A percentile compares a stretch with the other conserved stretches of the same genome.
phyloP scores from a whole-genome alignment of 2,113 vertebrate genomes.

The Galeopterus variegatus region DNA sequence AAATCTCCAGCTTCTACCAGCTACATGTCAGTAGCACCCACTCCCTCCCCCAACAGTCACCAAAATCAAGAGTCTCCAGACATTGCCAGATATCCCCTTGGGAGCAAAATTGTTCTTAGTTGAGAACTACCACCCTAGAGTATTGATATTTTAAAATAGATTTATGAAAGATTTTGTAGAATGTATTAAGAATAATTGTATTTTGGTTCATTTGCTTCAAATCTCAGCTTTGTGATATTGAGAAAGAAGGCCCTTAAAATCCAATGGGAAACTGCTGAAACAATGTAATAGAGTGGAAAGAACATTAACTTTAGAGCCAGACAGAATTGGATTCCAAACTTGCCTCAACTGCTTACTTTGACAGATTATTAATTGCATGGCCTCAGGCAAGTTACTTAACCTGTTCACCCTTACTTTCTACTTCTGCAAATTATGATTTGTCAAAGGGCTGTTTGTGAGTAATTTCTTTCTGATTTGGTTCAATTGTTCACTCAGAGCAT shows the following conservation, averaged over 20 bases:
- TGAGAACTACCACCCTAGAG: background rate
- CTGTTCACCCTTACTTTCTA: constrained; percentile 20
- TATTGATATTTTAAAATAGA: background rate
- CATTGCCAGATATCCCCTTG: background rate
- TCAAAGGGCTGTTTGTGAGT: constrained; percentile 4
- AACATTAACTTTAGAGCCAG: background rate
- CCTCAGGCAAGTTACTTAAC: constrained; percentile 13
- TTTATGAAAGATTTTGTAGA: background rate
- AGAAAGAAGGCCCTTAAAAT: background rate
- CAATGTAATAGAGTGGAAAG: background rate
- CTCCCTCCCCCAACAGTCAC: accelerated
- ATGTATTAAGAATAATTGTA: background rate
- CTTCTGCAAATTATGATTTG: constrained; percentile 41
- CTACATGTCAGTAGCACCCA: too few relatives aligned
- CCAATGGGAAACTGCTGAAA: background rate
- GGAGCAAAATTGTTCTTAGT: background rate
- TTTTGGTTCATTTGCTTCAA: background rate
- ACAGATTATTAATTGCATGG: background rate
- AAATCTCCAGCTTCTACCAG: background rate
- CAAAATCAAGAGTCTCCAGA: background rate
- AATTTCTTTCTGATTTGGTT: constrained; percentile 49
- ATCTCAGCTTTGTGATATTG: background rate
- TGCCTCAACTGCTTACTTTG: background rate
- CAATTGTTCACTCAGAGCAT: background rate
- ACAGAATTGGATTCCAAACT: background rate